Base-by-base conservation (phyloP, 2,113 vertebrate genomes). In the Argyrosomus japonicus region DNA sequence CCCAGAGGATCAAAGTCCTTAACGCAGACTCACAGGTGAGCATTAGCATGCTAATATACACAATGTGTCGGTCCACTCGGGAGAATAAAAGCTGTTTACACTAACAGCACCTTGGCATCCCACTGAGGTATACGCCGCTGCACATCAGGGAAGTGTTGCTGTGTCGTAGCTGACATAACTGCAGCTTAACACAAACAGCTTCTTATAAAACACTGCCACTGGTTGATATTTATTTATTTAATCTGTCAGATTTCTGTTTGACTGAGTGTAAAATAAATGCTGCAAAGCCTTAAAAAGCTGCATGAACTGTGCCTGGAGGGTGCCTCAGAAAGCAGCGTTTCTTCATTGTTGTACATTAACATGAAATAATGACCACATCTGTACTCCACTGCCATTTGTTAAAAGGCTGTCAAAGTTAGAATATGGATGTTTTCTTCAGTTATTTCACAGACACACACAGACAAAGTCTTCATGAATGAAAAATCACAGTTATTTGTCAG, bases 1-100 rank as follows among this genome's bases (percentile, higher is more conserved):
- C 98, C 3, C 98, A 99, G 92, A 97, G 98, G 94, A 99, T 99
- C 90, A 99, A 98, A 93, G 97, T 99, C 83, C 93, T 99, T 84
- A 99, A 99, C 56, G 98, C 97, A 23, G 97, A 99, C 92, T 97
- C 98, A 0, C 98, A 99, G 97, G 98, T 99, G 90, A 95, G 91
- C 29, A 27, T 18, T 57, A 36, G 47, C 27, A 48, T n/a, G 11
- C 5, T 48, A 21, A 61, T n/a, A 2, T 0, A 29, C 40, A 58
- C 43, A 50, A 13, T 29, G 23, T 51, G 3, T 78, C 32, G 23
- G 13, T 18, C 57, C 51, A 50, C 40, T 29, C 2, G 51, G 27
- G n/a, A 27, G 58, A 83, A 75, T 47, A 57, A 56, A 75, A 70
- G 32, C 64, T 15, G 27, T 47, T 75, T 40, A 50, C 3, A 25